phyloP scores from a whole-genome alignment of 1,140 invertebrate species.

The Zeugodacus cucurbitae region DNA sequence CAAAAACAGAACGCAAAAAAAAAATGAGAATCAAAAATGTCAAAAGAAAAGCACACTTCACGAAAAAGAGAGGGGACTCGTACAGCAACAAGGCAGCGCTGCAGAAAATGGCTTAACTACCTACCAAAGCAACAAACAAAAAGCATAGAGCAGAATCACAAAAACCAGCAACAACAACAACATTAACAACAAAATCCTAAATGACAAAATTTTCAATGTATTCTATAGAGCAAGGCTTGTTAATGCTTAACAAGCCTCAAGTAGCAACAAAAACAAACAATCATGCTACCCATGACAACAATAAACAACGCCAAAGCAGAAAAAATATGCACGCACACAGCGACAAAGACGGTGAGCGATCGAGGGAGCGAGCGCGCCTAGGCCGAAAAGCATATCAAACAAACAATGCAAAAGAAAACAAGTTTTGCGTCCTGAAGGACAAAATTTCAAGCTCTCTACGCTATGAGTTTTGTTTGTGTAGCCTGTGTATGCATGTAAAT shows the following conservation, averaged over 20 bases:
- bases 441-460: neutral
- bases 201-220: neutral
- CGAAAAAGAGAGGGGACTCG: neutral
- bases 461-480: too few species aligned
- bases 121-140: neutral
- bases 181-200: neutral
- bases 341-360: neutral
- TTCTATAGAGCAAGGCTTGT: neutral
- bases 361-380: too few species aligned
- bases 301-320: conserved; percentile 20
- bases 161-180: neutral
- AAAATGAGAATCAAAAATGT: neutral
- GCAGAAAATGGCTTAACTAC: conserved; percentile 6
- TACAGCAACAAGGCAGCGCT: neutral
- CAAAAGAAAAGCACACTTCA: neutral
- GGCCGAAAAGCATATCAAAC: conserved; percentile 47
- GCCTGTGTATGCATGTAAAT: neutral
- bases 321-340: neutral
- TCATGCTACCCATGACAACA: conserved; percentile 45
- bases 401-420: conserved; percentile 49
- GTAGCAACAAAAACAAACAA: conserved; percentile 28
- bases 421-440: conserved; percentile 13
- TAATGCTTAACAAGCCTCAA: conserved; percentile 34
- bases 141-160: neutral
- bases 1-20: neutral